A percentile compares a stretch with the other conserved stretches of the same genome.
Conservation (phyloP, 1,140 invertebrate species). For the Mya arenaria region DNA sequence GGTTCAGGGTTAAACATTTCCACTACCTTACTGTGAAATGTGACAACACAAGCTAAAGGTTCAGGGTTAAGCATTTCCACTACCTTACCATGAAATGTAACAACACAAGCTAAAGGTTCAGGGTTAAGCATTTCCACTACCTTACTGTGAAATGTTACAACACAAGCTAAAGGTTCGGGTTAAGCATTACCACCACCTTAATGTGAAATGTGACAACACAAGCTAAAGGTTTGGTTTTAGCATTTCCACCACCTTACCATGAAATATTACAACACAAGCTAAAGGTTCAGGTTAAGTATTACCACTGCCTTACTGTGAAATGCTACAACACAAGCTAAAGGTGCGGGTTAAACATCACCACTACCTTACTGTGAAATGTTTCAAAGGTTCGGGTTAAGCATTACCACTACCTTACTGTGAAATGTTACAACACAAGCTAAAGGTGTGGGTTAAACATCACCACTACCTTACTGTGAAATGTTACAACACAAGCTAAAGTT, state of each 20-base stretch:
- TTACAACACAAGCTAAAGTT: conserved; percentile 79
- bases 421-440: too few relatives aligned
- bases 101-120: conserved; percentile 85
- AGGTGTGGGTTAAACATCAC: too few relatives aligned
- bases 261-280: conserved; percentile 96
- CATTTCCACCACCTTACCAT: conserved; percentile 98
- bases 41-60: too few relatives aligned
- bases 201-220: not conserved
- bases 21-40: too few relatives aligned
- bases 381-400: conserved; percentile 96
- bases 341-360: too few relatives aligned
- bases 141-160: too few relatives aligned
- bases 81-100: not conserved
- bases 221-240: conserved; percentile 93
- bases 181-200: not conserved
- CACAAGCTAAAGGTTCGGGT: too few relatives aligned
- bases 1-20: conserved; percentile 2
- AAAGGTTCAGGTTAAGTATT: conserved; percentile 1
- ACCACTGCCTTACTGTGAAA: too few relatives aligned
- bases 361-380: not conserved
- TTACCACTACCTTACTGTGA: conserved; percentile 97
- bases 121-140: conserved; percentile 99
- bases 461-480: not conserved
- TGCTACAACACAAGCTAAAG: too few relatives aligned
- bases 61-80: too few relatives aligned